Base-by-base conservation (phyloP, 1,140 invertebrate species). In the Neodiprion virginianus region DNA sequence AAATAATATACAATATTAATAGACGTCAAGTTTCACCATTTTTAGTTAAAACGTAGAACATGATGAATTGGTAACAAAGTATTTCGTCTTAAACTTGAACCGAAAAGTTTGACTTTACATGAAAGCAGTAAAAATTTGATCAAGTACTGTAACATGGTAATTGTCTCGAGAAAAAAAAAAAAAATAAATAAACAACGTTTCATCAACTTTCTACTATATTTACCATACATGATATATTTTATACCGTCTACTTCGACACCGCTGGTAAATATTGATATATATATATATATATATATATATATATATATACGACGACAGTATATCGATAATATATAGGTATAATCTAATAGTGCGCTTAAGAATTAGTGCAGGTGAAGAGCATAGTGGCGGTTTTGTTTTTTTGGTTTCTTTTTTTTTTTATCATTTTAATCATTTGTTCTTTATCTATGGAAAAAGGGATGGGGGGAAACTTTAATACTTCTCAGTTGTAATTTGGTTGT, bases 401-500 rank as follows among this genome's bases (percentile, higher is more conserved):
- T n/a, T n/a, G 10, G 10, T 53, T 1, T 53, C n/a, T 53, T 53
- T 1, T 10, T 53, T 53, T n/a, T 53, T 53, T 53, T n/a, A 1
- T 53, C n/a, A 1, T 11, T 53, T 53, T 11, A 53, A 53, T 21
- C 17, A 21, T 21, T 21, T 21, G 17, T 21, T 21, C 0, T 21
- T 21, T 21, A 21, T 21, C 17, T 21, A 21, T 21, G 17, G 17
- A 21, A 21, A 21, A 21, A 0, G 17, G 17, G 17, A 21, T 21
- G 17, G 17, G 17, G 17, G 17, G 17, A 21, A 21, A 21, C 17
- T 21, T 21, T 21, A 21, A 21, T 21, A 21, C 17, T 21, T 21
- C 17, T 21, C 17, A 21, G 17, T 21, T 81, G 83, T 78, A 74
- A 78, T 82, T 71, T 74, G 80, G 78, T 86, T 85, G 81, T 80